Percentiles rank a stretch among this genome's conserved stretches.
Evolutionary conservation across 2,113 vertebrate genomes (phyloP).

Genomic region (Ptilonorhynchus violaceus): DNA sequence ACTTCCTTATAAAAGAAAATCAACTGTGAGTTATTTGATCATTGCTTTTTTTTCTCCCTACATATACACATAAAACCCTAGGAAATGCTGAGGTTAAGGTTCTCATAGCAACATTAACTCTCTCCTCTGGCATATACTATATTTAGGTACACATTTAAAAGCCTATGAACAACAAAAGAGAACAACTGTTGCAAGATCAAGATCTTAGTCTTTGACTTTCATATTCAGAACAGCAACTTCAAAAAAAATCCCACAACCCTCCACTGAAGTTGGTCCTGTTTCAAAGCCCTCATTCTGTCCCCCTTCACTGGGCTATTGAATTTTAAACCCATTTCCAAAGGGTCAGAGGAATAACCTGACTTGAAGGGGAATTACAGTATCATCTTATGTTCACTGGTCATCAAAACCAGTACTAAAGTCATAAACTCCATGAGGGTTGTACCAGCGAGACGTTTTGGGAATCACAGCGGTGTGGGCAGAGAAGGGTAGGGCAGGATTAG

Average conservation of each 20-base stretch:
- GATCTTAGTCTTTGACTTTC: neutral
- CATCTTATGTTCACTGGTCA: neutral
- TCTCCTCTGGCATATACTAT: slow-evolving; percentile 47
- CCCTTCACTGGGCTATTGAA: neutral
- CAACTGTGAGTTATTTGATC: neutral
- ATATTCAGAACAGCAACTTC: neutral
- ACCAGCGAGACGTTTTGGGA: neutral
- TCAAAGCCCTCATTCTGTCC: neutral
- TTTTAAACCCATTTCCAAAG: neutral
- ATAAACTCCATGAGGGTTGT: neutral
- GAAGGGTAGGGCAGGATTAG: neutral
- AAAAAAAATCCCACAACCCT: neutral
- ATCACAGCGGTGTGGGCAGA: neutral
- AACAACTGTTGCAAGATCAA: neutral
- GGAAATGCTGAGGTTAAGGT: slow-evolving; percentile 60
- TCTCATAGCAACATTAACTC: slow-evolving; percentile 66
- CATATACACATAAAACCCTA: slow-evolving; percentile 16
- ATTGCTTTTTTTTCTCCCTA: neutral
- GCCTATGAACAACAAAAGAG: slow-evolving; percentile 17
- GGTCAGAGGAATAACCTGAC: neutral
- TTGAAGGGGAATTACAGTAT: neutral
- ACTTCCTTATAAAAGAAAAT: neutral
- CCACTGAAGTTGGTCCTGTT: neutral
- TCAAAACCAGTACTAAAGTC: neutral
- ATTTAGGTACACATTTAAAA: slow-evolving; percentile 50